Conservation (phyloP, 1,140 invertebrate genomes). For the Eubasilissa regina region DNA sequence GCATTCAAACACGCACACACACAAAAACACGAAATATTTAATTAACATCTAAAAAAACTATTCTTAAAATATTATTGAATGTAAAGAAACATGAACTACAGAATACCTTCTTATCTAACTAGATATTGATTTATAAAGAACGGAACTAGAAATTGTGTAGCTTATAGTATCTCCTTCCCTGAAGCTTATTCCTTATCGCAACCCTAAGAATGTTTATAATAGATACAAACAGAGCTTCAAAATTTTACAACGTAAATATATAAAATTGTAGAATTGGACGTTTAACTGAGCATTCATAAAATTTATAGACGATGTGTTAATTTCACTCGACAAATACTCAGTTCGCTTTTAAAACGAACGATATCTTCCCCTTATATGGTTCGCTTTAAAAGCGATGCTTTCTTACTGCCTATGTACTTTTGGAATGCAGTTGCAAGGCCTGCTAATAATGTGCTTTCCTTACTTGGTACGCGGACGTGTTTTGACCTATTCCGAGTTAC, state of each 20-base stretch:
- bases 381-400: constrained; percentile 55
- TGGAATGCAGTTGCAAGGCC: constrained; percentile 26
- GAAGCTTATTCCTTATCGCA: constrained; percentile 56
- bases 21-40: constrained; percentile 53
- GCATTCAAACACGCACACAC: constrained; percentile 57
- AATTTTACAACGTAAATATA: constrained; percentile 57
- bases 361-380: constrained; percentile 60
- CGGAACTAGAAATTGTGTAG: constrained; percentile 55
- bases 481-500: constrained; percentile 51
- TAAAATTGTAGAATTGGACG: constrained; percentile 61
- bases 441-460: constrained; percentile 41
- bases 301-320: constrained; percentile 51
- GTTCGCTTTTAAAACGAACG: constrained; percentile 57
- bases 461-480: constrained; percentile 57
- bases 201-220: constrained; percentile 54
- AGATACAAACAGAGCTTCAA: constrained; percentile 57
- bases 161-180: constrained; percentile 53
- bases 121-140: constrained; percentile 54
- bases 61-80: constrained; percentile 51
- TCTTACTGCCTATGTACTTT: constrained; percentile 47
- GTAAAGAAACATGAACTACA: constrained; percentile 58
- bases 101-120: constrained; percentile 47
- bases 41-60: constrained; percentile 52
- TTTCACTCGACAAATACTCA: constrained; percentile 49
- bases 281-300: constrained; percentile 60